Conservation (phyloP, 2,797 vertebrate genomes). For the Hydrophis major region DNA sequence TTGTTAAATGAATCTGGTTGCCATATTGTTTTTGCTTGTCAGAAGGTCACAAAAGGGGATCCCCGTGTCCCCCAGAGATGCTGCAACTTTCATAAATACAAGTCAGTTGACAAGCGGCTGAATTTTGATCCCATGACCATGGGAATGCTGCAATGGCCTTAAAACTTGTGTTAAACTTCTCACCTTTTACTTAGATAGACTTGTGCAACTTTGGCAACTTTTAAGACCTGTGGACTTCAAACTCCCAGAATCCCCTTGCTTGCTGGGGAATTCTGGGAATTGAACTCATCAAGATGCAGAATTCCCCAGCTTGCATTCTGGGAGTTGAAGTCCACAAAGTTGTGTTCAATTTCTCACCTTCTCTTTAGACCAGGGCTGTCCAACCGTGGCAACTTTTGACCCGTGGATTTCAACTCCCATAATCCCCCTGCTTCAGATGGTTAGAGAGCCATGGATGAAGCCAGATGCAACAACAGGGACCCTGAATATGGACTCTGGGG, state of each 20-base stretch:
- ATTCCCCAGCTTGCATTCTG: background rate
- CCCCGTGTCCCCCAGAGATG: fast-evolving
- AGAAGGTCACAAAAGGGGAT: background rate
- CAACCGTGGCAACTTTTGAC: no score
- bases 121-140: background rate
- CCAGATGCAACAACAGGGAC: background rate
- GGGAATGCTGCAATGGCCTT: fast-evolving
- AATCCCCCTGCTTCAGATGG: no score
- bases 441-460: no score
- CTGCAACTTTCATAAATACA: background rate
- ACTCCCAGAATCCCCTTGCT: no score
- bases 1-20: background rate
- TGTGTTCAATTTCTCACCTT: background rate
- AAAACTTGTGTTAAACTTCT: background rate
- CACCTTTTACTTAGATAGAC: background rate
- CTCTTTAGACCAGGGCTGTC: background rate
- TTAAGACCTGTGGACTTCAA: background rate
- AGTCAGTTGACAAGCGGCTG: background rate
- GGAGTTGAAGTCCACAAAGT: background rate
- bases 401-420: no score
- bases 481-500: background rate
- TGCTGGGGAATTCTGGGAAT: no score
- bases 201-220: background rate
- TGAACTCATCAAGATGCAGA: no score
- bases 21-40: background rate